Evolutionary conservation across 2,888 invertebrate species (phyloP), one percentile per base, ranked within the genome.

Genomic region (Mycalesis mineus): DNA sequence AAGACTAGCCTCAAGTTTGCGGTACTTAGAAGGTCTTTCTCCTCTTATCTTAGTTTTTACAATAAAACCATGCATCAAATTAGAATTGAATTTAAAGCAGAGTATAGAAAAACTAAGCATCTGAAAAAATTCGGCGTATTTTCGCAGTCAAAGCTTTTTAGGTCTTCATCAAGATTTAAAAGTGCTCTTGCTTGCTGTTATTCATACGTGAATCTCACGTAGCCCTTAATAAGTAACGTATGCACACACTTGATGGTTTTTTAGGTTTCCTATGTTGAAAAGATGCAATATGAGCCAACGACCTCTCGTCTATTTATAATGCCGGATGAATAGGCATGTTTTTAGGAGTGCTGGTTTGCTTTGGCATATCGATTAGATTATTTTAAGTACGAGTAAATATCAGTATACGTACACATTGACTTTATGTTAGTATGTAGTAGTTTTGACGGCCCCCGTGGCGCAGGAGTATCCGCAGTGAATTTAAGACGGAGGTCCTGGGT

Each of bases 231-330:
- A 52, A 42, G 33, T 42, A 42, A 42, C 41, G 50, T 45, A 6
- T 28, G 49, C 22, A 54, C 58, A 57, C 45, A 54, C 50, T 54
- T 47, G 44, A 57, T 44, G 50, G 52, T 52, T 31, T 60, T 53
- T 54, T 53, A 42, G 36, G 42, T 57, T 52, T 44, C 28, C 28
- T 36, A 17, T n/a, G 22, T 9, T 57, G 50, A 60, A 60, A 50
- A 44, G 60, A 45, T 42, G 33, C 40, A 22, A 50, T 53, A 52
- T 42, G 55, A 54, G 48, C 56, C 17, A 22, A 52, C 31, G 42
- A 33, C 33, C 52, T 31, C 31, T 17, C 31, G 9, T 7, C 51
- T 52, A 52, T 52, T 52, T 41, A 52, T 52, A 42, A 42, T 41
- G 31, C 11, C n/a, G 40, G 13, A 33, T 42, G 52, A 52, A 52